Evolutionary conservation across 2,888 invertebrate genomes (phyloP), one percentile per base, ranked within the genome.

Genomic region (Ornithoptera alexandrae): DNA sequence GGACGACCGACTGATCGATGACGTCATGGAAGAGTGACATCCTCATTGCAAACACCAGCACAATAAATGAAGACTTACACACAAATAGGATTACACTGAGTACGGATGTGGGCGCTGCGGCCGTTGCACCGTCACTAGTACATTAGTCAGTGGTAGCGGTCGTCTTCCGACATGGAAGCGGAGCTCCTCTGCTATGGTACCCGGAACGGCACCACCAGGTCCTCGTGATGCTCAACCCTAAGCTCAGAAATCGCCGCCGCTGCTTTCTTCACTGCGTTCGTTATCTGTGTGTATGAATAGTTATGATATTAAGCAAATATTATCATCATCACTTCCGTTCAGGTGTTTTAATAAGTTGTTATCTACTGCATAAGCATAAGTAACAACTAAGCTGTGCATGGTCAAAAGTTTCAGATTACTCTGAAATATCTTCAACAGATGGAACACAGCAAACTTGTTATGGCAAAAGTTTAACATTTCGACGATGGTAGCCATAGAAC

Each of bases 211-310:
- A 98, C 97, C 72, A 98, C 97, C 78, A 98, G 89, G 79, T 97
- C 97, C 85, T 98, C 98, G 84, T 96, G 97, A 81, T 98, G 97
- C 80, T 97, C 96, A 69, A 98, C 96, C 81, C 95, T 95, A n/a
- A 98, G 94, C 74, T 97, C 96, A 20, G 94, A 94, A 72, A 97
- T 93, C 65, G 97, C 97, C 46, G 93, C 89, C 17, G 95, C 94
- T 5, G 96, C 96, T 83, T 95, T 95, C 77, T 94, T 94, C 57
- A 97, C 93, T 66, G 95, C 94, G 73, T 92, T 93, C 71, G 93
- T 94, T 81, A 97, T 96, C 97, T 97, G 90, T 56, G 15, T 15
- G 2, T 46, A 46, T 46, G 4, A 46, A 46, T 46, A 15, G 3
- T 46, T 15, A 46, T 12, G 10, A 42, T 15, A 15, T 12, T 46